These are phyloP conservation scores for Morbakka virulenta DNA, from an alignment of 30 jellyfish, hydroid and myxozoan genomes.

Conservation along the genomic window DNA sequence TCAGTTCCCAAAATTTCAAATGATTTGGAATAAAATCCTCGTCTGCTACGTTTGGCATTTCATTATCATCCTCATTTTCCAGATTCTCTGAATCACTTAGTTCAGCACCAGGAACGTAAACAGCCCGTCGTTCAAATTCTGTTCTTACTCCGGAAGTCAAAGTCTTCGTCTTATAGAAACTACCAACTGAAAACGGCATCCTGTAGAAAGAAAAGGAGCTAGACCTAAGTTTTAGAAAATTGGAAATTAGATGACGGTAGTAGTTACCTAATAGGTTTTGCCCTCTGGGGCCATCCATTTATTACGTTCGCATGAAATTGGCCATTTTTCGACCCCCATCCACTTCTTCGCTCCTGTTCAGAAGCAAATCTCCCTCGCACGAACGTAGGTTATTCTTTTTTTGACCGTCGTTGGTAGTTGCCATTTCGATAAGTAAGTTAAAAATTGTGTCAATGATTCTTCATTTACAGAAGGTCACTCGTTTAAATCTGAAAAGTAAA, in stretches of 20 bases:
- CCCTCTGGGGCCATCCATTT: too few relatives aligned
- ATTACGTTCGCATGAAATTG: too few relatives aligned
- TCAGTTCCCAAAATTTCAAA: neutral
- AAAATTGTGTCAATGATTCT: too few relatives aligned
- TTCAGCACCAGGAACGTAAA: neutral
- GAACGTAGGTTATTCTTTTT: neutral
- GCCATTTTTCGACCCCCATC: too few relatives aligned
- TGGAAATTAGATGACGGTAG: neutral
- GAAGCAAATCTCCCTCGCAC: neutral
- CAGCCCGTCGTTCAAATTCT: too few relatives aligned
- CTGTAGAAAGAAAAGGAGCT: neutral
- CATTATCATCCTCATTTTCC: neutral
- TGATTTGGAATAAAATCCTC: neutral
- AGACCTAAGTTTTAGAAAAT: neutral
- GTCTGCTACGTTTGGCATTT: too few relatives aligned
- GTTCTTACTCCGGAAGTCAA: too few relatives aligned
- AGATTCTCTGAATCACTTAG: constrained; percentile 8
- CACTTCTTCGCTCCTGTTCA: neutral
- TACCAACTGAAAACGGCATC: constrained; percentile 22
- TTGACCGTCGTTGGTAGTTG: neutral
- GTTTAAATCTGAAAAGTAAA: too few relatives aligned
- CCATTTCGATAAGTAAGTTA: too few relatives aligned
- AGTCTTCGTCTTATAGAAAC: neutral
- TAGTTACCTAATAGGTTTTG: too few relatives aligned
- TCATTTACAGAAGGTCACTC: too few relatives aligned